Percentiles rank a stretch among this genome's conserved stretches.
These are phyloP conservation scores for Catajapyx aquilonaris DNA, from an alignment of 1,140 invertebrate genomes.

Conservation along the genomic window DNA sequence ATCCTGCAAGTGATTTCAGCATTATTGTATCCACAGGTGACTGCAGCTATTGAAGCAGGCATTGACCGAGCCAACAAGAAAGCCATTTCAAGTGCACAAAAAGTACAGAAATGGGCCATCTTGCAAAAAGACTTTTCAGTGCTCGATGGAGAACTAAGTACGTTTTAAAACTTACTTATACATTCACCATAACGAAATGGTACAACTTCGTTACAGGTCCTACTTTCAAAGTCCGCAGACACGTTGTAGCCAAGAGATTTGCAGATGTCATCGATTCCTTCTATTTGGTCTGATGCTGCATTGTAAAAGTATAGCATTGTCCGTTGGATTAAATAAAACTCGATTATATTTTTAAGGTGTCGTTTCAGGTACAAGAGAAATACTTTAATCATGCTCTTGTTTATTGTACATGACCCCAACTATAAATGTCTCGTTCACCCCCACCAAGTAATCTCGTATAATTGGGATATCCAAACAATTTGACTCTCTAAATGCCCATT, in stretches of 20 bases:
- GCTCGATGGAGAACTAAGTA: slow-evolving; percentile 30
- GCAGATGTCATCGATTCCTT: neutral
- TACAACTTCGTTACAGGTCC: slow-evolving; percentile 20
- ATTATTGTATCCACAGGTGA: slow-evolving; percentile 10
- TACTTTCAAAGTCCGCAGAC: slow-evolving; percentile 26
- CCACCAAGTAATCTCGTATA: too few relatives aligned
- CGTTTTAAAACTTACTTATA: slow-evolving; percentile 4
- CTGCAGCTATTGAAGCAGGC: slow-evolving; percentile 20
- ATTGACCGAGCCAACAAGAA: slow-evolving; percentile 26
- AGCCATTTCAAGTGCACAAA: slow-evolving; percentile 25
- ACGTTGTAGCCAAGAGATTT: slow-evolving; percentile 14
- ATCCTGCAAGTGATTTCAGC: neutral
- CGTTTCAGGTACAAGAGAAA: too few relatives aligned
- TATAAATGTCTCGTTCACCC: too few relatives aligned
- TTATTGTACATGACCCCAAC: too few relatives aligned
- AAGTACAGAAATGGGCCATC: slow-evolving; percentile 29
- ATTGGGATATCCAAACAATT: too few relatives aligned
- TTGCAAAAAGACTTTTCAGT: slow-evolving; percentile 29
- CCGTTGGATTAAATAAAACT: neutral
- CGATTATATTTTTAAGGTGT: neutral
- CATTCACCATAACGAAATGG: neutral
- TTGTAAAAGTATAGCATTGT: too few relatives aligned
- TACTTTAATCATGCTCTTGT: too few relatives aligned
- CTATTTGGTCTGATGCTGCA: too few relatives aligned
- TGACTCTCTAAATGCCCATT: too few relatives aligned